phyloP scores from a whole-genome alignment of 2,888 invertebrate species.

The Zonitis immaculata region DNA sequence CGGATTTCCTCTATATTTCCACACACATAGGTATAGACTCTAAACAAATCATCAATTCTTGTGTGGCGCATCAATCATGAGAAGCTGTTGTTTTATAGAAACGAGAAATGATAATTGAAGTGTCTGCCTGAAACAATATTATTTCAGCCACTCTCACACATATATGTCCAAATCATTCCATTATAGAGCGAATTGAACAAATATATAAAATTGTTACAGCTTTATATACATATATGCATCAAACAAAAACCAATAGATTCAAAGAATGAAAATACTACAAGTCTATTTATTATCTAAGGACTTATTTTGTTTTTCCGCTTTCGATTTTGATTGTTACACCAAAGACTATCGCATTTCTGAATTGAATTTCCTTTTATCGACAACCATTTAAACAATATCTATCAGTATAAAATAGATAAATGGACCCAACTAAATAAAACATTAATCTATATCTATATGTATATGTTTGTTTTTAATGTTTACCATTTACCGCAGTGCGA shows the following conservation, averaged over 20 bases:
- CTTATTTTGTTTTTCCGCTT: background rate
- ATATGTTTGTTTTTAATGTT: slow-evolving; percentile 8
- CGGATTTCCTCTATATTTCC: too few species aligned
- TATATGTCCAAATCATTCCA: background rate
- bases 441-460: background rate
- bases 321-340: background rate
- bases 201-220: background rate
- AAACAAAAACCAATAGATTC: background rate
- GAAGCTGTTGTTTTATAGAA: too few species aligned
- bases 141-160: slow-evolving; percentile 8
- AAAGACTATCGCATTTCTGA: slow-evolving; percentile 5
- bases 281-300: background rate
- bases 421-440: background rate
- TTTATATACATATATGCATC: background rate
- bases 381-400: slow-evolving; percentile 11
- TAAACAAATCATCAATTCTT: too few species aligned
- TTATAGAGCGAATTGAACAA: background rate
- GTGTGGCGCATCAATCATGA: too few species aligned
- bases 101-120: background rate
- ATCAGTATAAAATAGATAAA: background rate
- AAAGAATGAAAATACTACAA: background rate
- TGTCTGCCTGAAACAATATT: slow-evolving; percentile 17
- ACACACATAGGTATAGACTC: too few species aligned
- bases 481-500: background rate
- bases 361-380: slow-evolving; percentile 18